phyloP scores from a whole-genome alignment of 2,113 vertebrate genomes.

The Nycticryphes semicollaris region DNA sequence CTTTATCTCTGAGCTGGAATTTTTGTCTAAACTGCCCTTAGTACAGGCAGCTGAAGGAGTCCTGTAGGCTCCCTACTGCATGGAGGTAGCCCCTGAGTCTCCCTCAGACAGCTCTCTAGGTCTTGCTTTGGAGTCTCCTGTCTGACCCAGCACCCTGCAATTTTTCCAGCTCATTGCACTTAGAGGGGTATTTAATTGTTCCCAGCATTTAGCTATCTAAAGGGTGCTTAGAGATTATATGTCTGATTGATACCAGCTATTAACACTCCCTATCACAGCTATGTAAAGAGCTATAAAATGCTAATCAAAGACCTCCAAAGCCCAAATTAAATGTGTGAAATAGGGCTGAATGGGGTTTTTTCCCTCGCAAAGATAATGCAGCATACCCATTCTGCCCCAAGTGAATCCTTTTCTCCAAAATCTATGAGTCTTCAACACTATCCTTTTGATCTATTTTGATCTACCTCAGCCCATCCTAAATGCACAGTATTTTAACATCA shows the following conservation, averaged over 20 bases:
- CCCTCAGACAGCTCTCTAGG: background rate
- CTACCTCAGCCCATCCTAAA: background rate
- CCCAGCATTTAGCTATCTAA: background rate
- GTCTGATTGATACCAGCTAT: background rate
- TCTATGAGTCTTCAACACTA: background rate
- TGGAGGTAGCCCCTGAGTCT: rapidly evolving
- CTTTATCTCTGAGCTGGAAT: background rate
- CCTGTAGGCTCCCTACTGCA: background rate
- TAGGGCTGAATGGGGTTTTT: background rate
- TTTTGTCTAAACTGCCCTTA: background rate
- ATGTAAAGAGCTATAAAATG: background rate
- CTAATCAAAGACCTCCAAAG: background rate
- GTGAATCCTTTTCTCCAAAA: background rate
- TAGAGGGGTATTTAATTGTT: background rate
- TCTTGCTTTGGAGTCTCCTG: background rate
- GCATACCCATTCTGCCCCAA: background rate
- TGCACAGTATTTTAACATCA: background rate
- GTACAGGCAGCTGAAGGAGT: background rate
- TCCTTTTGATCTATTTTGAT: background rate
- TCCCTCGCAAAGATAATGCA: background rate
- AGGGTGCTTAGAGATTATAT: background rate
- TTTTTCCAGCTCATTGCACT: background rate
- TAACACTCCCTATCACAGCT: background rate
- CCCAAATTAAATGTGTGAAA: background rate
- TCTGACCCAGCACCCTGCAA: background rate